These are phyloP conservation scores for Nycticebus coucang DNA, from an alignment of 2,113 vertebrate genomes.

Conservation along the genomic window DNA sequence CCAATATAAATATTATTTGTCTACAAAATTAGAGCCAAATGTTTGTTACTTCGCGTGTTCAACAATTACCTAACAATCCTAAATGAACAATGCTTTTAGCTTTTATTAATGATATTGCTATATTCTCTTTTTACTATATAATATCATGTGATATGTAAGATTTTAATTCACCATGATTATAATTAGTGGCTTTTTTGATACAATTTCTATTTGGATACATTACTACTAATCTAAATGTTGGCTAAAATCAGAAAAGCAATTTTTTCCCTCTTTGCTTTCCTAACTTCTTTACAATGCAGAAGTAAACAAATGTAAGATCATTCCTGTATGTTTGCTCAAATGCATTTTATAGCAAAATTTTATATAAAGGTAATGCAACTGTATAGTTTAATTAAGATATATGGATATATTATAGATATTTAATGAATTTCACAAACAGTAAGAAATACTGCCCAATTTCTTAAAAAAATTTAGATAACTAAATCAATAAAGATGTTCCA, in stretches of 20 bases:
- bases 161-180: neutral
- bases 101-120: conserved; percentile 25
- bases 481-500: neutral
- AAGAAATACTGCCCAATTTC: neutral
- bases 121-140: neutral
- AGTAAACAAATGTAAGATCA: neutral
- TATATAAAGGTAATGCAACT: neutral
- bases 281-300: neutral
- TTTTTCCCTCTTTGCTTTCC: neutral
- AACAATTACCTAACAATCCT: neutral
- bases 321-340: neutral
- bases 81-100: neutral
- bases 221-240: neutral
- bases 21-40: conserved; percentile 11
- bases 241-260: neutral
- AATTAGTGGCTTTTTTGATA: neutral
- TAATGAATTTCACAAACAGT: neutral
- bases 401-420: neutral
- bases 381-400: neutral
- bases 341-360: neutral
- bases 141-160: neutral
- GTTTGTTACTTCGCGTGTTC: neutral
- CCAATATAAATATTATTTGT: neutral
- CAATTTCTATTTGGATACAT: neutral
- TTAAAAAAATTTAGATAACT: neutral